Evolutionary conservation across 2,113 vertebrate genomes (phyloP), one percentile per base, ranked within the genome.

Genomic region (Thunnus thynnus): DNA sequence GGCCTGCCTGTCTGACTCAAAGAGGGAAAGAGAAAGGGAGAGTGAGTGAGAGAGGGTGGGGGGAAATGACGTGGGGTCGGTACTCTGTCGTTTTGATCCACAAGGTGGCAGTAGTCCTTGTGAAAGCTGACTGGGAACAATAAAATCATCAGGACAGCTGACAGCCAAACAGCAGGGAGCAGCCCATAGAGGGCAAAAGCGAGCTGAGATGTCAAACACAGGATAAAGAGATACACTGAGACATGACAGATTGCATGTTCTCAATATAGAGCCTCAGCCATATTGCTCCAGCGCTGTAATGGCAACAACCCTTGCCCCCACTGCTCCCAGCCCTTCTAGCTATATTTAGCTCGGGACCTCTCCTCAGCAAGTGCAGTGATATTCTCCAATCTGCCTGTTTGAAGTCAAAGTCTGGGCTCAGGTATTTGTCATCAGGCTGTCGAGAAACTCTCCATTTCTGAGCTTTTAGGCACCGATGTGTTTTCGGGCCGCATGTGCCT

Each of bases 241-340:
- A 91, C 90, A 84, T 93, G 91, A 94, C 94, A 94, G 89, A 94
- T 83, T 88, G 90, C 88, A 83, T 80, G 86, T 84, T 94, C 93
- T 93, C 82, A 89, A 94, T 94, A 94, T 93, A 93, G 94, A 93
- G 84, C 76, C 76, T 80, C 83, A 56, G 86, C 78, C 78, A 80
- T 88, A 87, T 84, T 87, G 82, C 92, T 84, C 61, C 48, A 22
- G 81, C 7, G 71, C 83, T 76, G 84, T 72, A 84, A 87, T 58
- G 76, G 83, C 86, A 92, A 76, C 85, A 86, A 80, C 86, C 67
- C 83, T 76, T 14, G 32, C 76, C 89, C 78, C 62, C 64, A 13
- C 48, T 65, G 71, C 63, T 77, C 86, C 68, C 66, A 55, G 76
- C 75, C 50, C 73, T 44, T 47, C 13, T 13, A 16, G 78, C 87